Percentiles rank a stretch among this genome's conserved stretches.
phyloP scores from a whole-genome alignment of 1,140 invertebrate species.

The Drosophila gunungcola region DNA sequence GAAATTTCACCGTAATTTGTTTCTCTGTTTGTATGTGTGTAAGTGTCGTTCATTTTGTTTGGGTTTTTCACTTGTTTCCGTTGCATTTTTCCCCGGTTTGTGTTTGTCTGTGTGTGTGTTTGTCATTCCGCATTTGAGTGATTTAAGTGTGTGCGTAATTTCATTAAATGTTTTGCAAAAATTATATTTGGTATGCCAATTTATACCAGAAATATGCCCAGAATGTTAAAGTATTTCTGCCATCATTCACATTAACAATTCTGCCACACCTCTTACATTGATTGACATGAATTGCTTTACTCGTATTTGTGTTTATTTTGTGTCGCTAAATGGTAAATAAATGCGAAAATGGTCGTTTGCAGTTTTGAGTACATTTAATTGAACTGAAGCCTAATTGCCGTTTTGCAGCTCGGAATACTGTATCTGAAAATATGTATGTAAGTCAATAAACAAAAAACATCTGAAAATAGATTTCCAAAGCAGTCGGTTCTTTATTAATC shows the following conservation, averaged over 20 bases:
- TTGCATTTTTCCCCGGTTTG: conserved; percentile 9
- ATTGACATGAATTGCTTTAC: conserved; percentile 19
- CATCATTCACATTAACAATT: conserved; percentile 14
- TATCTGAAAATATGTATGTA: not conserved
- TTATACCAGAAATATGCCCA: conserved; percentile 75
- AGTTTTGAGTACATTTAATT: conserved; percentile 15
- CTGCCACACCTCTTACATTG: conserved; percentile 12
- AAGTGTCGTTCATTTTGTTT: conserved; percentile 29
- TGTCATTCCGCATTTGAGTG: conserved; percentile 64
- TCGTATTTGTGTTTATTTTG: not conserved
- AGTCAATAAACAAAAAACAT: too few species aligned
- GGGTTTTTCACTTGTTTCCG: conserved; percentile 56
- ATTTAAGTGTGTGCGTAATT: conserved; percentile 70
- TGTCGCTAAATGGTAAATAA: not conserved
- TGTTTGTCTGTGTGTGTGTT: conserved; percentile 19
- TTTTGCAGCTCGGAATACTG: not conserved
- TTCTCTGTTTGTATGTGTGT: conserved; percentile 28
- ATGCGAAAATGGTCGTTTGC: not conserved
- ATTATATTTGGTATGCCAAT: conserved; percentile 62
- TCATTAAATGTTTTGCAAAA: conserved; percentile 67
- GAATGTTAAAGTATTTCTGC: conserved; percentile 61
- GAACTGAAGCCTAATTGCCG: conserved; percentile 12
- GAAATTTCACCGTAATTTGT: conserved; percentile 80
- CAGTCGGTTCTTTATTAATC: too few species aligned
- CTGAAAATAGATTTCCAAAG: too few species aligned